Percentiles rank a stretch among this genome's conserved stretches.
These are phyloP conservation scores for Penaeus indicus DNA, from an alignment of 1,140 invertebrate genomes.

Conservation along the genomic window DNA sequence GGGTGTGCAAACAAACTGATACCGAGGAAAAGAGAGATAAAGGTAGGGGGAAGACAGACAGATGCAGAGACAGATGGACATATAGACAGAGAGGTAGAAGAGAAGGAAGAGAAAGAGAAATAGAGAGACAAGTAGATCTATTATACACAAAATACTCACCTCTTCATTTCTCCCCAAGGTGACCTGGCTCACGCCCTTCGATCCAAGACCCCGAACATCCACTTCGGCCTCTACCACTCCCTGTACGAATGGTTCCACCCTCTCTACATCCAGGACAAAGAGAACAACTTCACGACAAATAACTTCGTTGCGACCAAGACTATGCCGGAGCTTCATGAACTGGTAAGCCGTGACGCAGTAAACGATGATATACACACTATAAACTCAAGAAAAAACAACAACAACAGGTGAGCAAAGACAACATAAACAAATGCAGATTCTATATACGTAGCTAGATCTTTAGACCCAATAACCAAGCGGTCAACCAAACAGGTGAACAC, in stretches of 20 bases:
- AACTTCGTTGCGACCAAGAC: constrained; percentile 71
- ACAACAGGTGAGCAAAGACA: too few relatives aligned
- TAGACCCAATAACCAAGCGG: constrained; percentile 80
- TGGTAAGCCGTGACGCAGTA: not conserved
- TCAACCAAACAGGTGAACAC: constrained; percentile 74
- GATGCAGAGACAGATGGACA: too few relatives aligned
- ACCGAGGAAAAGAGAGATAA: too few relatives aligned
- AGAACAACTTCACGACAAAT: constrained; percentile 77
- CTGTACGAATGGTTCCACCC: constrained; percentile 94
- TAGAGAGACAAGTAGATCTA: too few relatives aligned
- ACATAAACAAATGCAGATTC: not conserved
- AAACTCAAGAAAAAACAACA: too few relatives aligned
- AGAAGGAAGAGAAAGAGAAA: too few relatives aligned
- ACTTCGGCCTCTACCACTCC: constrained; percentile 71
- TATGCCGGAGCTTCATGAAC: too few relatives aligned
- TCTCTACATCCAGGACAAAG: constrained; percentile 82
- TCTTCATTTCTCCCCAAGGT: constrained; percentile 70
- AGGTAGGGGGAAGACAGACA: too few relatives aligned
- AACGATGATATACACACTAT: not conserved
- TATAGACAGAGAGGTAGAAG: too few relatives aligned
- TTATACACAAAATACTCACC: too few relatives aligned
- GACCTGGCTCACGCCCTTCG: constrained; percentile 81
- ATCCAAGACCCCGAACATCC: constrained; percentile 74
- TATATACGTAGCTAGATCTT: not conserved
- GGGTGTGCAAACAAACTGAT: too few relatives aligned